Evolutionary conservation across 2,113 vertebrate species (phyloP).

Genomic region (Lichenostomus cassidix): DNA sequence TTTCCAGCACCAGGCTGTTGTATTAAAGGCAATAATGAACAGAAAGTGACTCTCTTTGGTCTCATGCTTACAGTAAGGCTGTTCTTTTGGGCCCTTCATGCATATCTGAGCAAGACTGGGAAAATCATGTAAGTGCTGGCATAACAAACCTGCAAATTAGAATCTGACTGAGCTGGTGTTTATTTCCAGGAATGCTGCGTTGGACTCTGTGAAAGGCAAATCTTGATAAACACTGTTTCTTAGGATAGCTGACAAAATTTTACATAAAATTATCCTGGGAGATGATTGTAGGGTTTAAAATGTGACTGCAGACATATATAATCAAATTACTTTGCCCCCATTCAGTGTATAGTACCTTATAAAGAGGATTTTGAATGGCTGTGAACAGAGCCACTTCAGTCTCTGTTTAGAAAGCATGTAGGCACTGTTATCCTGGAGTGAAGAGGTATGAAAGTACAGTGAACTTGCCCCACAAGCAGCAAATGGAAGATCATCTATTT

Average conservation of each 20-base stretch:
- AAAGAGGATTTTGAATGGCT: neutral
- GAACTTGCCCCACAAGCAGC: neutral
- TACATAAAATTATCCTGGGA: neutral
- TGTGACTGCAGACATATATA: neutral
- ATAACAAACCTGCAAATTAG: neutral
- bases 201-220: neutral
- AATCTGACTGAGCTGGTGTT: neutral
- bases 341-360: neutral
- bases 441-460: neutral
- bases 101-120: neutral
- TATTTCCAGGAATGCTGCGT: neutral
- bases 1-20: neutral
- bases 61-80: neutral
- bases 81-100: neutral
- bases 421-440: neutral
- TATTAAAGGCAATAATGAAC: neutral
- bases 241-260: neutral
- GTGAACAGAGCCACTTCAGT: neutral
- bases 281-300: neutral
- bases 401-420: neutral
- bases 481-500: slow-evolving; percentile 29
- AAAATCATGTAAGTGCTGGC: neutral
- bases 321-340: neutral
- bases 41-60: neutral
- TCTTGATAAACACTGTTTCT: neutral